phyloP scores from a whole-genome alignment of 2,113 vertebrate species.

The Sciurus niger region DNA sequence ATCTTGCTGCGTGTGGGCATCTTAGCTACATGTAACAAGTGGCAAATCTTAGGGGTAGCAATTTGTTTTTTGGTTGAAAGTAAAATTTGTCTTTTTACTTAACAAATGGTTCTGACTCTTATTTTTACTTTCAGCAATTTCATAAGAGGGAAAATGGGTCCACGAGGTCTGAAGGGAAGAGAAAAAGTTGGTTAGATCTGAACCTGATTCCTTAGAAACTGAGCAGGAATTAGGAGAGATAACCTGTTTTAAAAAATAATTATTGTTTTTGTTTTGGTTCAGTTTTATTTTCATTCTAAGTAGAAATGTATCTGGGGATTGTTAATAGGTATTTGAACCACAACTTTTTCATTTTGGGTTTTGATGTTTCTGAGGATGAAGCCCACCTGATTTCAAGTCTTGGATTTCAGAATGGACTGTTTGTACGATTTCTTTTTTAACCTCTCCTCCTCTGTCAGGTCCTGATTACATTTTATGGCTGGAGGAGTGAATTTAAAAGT shows the following conservation, averaged over 20 bases:
- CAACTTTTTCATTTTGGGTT: neutral
- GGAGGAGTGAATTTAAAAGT: neutral
- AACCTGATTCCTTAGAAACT: conserved; percentile 36
- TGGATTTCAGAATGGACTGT: neutral
- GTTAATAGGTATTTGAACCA: neutral
- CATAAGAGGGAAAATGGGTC: neutral
- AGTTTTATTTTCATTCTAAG: neutral
- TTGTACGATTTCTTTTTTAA: neutral
- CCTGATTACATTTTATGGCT: neutral
- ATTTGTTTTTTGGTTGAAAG: conserved; percentile 11
- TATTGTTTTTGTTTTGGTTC: neutral
- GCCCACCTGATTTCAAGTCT: neutral
- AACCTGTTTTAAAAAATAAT: neutral
- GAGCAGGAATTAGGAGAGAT: neutral
- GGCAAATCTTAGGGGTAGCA: neutral
- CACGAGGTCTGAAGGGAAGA: neutral
- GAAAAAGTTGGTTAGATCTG: neutral
- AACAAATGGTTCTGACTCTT: neutral
- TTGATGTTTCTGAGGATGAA: neutral
- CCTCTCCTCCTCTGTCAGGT: neutral
- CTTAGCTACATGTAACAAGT: neutral
- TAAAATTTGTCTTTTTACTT: neutral
- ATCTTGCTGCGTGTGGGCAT: neutral
- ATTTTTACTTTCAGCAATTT: conserved; percentile 11
- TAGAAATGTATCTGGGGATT: neutral